phyloP scores from a whole-genome alignment of 2,888 invertebrate genomes.

The Eupithecia subfuscata region DNA sequence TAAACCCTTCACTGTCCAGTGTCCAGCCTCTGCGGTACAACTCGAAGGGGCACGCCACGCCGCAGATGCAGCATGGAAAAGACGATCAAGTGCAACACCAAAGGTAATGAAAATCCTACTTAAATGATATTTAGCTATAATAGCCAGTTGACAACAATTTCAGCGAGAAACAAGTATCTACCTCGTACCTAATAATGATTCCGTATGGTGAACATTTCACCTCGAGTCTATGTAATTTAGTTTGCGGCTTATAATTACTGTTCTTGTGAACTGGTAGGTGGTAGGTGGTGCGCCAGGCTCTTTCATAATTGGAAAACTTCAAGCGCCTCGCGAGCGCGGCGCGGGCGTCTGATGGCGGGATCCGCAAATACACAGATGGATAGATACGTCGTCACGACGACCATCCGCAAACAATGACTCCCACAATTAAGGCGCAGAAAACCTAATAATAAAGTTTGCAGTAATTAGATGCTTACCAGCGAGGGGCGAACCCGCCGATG shows the following conservation, averaged over 20 bases:
- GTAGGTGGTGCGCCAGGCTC: neutral
- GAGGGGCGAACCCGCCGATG: neutral
- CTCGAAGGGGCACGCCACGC: no score
- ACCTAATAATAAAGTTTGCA: slow-evolving; percentile 26
- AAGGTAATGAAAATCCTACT: no score
- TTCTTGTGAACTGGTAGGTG: slow-evolving; percentile 12
- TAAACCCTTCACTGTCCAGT: neutral
- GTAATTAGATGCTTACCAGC: slow-evolving; percentile 27
- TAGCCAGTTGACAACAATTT: neutral
- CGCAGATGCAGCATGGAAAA: neutral
- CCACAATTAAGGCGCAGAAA: slow-evolving; percentile 15
- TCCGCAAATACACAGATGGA: neutral
- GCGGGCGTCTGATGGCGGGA: neutral
- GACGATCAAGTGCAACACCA: neutral
- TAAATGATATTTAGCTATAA: neutral
- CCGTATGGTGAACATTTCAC: neutral
- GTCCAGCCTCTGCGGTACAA: no score
- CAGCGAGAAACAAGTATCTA: neutral
- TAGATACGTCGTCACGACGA: neutral
- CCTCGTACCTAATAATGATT: neutral
- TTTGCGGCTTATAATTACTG: slow-evolving; percentile 14
- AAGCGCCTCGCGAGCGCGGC: neutral
- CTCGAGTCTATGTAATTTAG: slow-evolving; percentile 7
- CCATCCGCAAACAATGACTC: slow-evolving; percentile 1
- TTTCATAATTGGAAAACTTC: slow-evolving; percentile 18